phyloP scores from a whole-genome alignment of 30 jellyfish, hydroid and myxozoan species.

The Clytia hemisphaerica region DNA sequence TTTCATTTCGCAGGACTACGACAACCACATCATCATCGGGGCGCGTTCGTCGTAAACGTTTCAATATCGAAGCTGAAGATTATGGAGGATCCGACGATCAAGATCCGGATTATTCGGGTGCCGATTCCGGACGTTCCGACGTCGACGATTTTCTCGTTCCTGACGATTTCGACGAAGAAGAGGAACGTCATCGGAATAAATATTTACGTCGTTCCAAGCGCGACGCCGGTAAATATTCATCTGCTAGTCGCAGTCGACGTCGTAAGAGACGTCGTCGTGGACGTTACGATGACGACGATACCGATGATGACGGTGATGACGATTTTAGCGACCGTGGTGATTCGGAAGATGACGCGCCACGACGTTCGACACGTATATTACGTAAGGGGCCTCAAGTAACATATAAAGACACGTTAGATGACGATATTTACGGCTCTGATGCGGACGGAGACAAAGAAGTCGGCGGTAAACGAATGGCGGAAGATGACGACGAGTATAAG shows the following conservation, averaged over 20 bases:
- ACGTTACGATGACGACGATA: neutral
- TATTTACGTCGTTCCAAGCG: conserved; percentile 15
- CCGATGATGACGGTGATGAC: neutral
- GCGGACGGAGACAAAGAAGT: neutral
- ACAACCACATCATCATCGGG: no score
- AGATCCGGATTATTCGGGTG: conserved; percentile 39
- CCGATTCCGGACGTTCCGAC: conserved; percentile 23
- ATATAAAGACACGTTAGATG: conserved; percentile 9
- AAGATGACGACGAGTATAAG: conserved; percentile 30
- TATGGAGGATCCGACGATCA: conserved; percentile 20
- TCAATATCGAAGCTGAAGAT: conserved; percentile 9
- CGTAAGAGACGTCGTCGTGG: conserved; percentile 6
- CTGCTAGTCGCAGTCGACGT: neutral
- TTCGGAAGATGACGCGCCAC: conserved; percentile 6
- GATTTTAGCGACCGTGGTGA: conserved; percentile 15
- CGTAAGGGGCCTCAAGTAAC: neutral
- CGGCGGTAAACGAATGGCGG: conserved; percentile 24
- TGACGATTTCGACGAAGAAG: conserved; percentile 67
- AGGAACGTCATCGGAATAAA: conserved; percentile 27
- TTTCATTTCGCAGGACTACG: no score
- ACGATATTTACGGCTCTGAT: neutral
- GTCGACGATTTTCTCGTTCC: conserved; percentile 24
- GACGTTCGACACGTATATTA: conserved; percentile 4
- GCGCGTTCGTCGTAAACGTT: no score
- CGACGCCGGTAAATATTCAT: neutral